A percentile compares a stretch with the other conserved stretches of the same genome.
Evolutionary conservation across 1,140 invertebrate species (phyloP).

Genomic region (Eubasilissa regina): DNA sequence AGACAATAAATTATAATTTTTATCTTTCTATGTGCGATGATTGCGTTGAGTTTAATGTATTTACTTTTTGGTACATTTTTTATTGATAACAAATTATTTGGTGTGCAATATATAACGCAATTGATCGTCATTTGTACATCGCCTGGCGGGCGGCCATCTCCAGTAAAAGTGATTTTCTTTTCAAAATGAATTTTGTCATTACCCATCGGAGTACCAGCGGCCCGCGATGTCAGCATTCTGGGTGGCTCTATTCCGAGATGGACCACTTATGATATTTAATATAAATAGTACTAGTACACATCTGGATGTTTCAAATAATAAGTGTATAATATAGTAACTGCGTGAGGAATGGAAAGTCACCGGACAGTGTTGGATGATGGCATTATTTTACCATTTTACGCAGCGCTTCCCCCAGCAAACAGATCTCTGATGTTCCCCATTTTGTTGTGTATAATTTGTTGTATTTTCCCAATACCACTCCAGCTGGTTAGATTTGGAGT

Average conservation of each 20-base stretch:
- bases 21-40: neutral
- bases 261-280: conserved; percentile 40
- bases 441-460: neutral
- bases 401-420: conserved; percentile 7
- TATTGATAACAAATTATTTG: conserved; percentile 24
- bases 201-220: neutral
- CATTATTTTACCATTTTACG: conserved; percentile 11
- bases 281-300: conserved; percentile 33
- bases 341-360: neutral
- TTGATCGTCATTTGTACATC: neutral
- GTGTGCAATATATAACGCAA: conserved; percentile 29
- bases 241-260: neutral
- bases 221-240: neutral
- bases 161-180: neutral
- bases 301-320: conserved; percentile 41
- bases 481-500: neutral
- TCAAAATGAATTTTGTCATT: neutral
- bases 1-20: conserved; percentile 15
- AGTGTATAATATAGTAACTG: conserved; percentile 24
- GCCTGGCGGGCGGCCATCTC: neutral
- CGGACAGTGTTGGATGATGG: neutral
- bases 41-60: conserved; percentile 29
- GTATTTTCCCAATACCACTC: neutral
- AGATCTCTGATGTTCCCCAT: neutral
- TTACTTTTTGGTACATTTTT: conserved; percentile 35